Evolutionary conservation across 2,888 invertebrate genomes (phyloP).

Genomic region (Chymomyza amoena): DNA sequence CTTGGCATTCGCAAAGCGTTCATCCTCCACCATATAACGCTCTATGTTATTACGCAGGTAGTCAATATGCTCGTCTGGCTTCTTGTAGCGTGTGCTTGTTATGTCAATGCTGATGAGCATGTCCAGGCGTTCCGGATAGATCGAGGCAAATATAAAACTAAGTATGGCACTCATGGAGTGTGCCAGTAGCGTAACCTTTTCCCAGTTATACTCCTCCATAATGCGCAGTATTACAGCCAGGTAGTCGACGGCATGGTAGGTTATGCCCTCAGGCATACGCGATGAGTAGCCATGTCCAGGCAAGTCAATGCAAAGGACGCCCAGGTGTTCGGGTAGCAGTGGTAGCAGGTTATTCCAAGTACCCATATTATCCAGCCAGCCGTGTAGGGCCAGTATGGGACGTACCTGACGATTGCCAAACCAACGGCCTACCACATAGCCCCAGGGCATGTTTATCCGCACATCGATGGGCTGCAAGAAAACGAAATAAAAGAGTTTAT

Average conservation of each 20-base stretch:
- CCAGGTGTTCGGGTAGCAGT: slow-evolving; percentile 80
- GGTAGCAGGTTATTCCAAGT: slow-evolving; percentile 86
- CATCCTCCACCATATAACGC: slow-evolving; percentile 80
- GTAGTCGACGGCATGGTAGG: slow-evolving; percentile 77
- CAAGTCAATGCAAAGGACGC: slow-evolving; percentile 83
- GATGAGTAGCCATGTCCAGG: slow-evolving; percentile 87
- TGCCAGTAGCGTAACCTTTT: slow-evolving; percentile 83
- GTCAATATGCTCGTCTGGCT: slow-evolving; percentile 55
- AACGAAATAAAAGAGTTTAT: neutral
- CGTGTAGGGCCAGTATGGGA: slow-evolving; percentile 86
- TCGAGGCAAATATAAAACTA: slow-evolving; percentile 82
- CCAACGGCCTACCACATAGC: slow-evolving; percentile 84
- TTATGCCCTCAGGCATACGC: slow-evolving; percentile 82
- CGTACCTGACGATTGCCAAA: slow-evolving; percentile 84
- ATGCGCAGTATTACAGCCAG: slow-evolving; percentile 81
- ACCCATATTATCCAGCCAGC: slow-evolving; percentile 89
- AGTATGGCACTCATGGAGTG: slow-evolving; percentile 85
- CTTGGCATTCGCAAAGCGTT: slow-evolving; percentile 70
- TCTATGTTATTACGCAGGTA: slow-evolving; percentile 75
- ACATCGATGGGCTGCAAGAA: slow-evolving; percentile 81
- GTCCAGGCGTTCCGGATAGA: slow-evolving; percentile 79
- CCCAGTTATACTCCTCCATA: slow-evolving; percentile 84
- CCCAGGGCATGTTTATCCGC: slow-evolving; percentile 85
- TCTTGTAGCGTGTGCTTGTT: slow-evolving; percentile 59
- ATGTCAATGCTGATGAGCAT: slow-evolving; percentile 76